Percentiles rank a stretch among this genome's conserved stretches.
Conservation (phyloP, 2,888 invertebrate genomes). For the Megastigmus dorsalis region DNA sequence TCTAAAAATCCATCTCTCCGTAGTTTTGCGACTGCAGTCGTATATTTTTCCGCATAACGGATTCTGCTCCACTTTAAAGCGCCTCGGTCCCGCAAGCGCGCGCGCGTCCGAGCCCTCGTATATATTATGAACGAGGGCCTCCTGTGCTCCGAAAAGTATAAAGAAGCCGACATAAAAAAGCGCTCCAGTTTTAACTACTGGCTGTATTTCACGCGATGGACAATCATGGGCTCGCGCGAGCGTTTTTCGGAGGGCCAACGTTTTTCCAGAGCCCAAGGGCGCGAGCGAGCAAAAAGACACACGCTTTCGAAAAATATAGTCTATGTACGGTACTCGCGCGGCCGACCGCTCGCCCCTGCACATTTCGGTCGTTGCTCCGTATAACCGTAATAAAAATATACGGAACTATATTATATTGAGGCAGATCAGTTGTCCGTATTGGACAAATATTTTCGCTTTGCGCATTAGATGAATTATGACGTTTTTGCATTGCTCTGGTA, state of each 20-base stretch:
- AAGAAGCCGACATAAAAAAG: conserved; percentile 54
- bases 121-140: conserved; percentile 5
- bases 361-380: no score
- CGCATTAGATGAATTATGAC: conserved; percentile 57
- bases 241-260: neutral
- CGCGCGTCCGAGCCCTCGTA: no score
- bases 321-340: neutral
- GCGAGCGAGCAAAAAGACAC: no score
- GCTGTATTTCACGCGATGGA: conserved; percentile 59
- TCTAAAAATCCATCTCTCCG: conserved; percentile 16
- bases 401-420: neutral
- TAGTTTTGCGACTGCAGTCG: neutral
- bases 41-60: conserved; percentile 33
- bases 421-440: conserved; percentile 13
- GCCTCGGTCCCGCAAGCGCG: neutral
- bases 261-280: conserved; percentile 13
- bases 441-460: neutral
- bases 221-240: conserved; percentile 21
- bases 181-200: conserved; percentile 62
- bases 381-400: conserved; percentile 39
- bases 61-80: conserved; percentile 25
- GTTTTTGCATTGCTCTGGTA: conserved; percentile 52
- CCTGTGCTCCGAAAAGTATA: neutral
- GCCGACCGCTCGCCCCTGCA: no score
- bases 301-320: neutral